phyloP scores from a whole-genome alignment of 2,888 invertebrate species.

The Bimastos eiseni region DNA sequence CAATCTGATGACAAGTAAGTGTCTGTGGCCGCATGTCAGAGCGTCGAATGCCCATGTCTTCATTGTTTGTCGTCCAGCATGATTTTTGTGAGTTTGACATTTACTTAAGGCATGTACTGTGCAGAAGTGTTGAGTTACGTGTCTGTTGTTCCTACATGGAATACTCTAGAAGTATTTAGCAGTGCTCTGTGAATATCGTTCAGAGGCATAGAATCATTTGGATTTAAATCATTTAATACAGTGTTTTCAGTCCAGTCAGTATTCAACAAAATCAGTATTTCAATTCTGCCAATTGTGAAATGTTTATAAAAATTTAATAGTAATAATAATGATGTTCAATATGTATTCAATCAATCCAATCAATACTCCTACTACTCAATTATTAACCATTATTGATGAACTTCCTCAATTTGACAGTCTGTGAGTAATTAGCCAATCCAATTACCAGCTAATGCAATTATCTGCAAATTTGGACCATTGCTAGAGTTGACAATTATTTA shows the following conservation, averaged over 20 bases:
- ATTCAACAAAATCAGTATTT: not conserved
- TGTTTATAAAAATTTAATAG: too few relatives aligned
- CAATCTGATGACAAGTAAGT: not conserved
- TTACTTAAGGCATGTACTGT: not conserved
- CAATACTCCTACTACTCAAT: not conserved
- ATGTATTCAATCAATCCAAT: not conserved
- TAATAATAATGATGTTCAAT: too few relatives aligned
- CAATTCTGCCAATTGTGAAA: too few relatives aligned
- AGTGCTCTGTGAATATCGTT: not conserved
- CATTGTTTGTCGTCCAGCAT: not conserved
- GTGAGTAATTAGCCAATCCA: not conserved
- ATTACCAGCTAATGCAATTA: not conserved
- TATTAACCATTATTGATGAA: not conserved
- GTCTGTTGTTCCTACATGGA: not conserved
- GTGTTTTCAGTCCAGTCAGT: not conserved
- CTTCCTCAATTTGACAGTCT: not conserved
- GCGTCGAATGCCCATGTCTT: not conserved
- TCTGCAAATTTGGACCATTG: not conserved
- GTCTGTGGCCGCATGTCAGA: not conserved
- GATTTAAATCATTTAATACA: not conserved
- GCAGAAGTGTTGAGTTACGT: not conserved
- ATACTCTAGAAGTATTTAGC: not conserved
- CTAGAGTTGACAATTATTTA: not conserved
- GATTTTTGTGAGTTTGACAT: not conserved
- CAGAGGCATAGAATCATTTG: not conserved